Evolutionary conservation across 2,797 vertebrate genomes (phyloP).

Genomic region (Iguana delicatissima): DNA sequence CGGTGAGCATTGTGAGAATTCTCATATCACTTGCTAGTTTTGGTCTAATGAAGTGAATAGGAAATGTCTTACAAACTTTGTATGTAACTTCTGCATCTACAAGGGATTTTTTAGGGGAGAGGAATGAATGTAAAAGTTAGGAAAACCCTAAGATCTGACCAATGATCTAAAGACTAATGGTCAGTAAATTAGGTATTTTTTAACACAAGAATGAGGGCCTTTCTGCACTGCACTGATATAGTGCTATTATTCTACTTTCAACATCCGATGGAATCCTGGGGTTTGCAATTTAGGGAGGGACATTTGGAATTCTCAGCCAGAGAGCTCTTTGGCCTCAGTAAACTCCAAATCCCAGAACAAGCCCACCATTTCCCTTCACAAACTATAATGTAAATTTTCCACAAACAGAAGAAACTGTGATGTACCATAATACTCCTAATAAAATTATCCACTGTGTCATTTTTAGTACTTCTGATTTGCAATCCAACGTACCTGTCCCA

Average conservation of each 20-base stretch:
- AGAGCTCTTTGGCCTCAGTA: too few relatives aligned
- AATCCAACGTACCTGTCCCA: constrained; percentile 86
- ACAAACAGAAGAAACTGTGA: neutral
- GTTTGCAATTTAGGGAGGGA: too few relatives aligned
- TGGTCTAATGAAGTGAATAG: neutral
- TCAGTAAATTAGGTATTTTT: neutral
- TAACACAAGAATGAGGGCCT: neutral
- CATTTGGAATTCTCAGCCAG: too few relatives aligned
- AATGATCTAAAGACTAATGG: neutral
- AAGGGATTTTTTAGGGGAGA: neutral
- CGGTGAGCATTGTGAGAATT: neutral
- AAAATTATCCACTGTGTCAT: neutral
- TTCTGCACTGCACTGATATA: too few relatives aligned
- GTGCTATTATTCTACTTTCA: too few relatives aligned
- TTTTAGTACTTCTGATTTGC: constrained; percentile 1
- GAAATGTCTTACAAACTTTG: neutral
- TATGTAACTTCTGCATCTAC: neutral
- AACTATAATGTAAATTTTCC: neutral
- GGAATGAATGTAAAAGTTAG: neutral
- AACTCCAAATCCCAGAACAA: too few relatives aligned
- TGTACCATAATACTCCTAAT: neutral
- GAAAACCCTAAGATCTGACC: neutral
- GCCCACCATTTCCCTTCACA: neutral
- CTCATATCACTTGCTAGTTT: neutral
- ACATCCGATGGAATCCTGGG: too few relatives aligned